Evolutionary conservation across 2,113 vertebrate species (phyloP).

Genomic region (Oncorhynchus gorbuscha): DNA sequence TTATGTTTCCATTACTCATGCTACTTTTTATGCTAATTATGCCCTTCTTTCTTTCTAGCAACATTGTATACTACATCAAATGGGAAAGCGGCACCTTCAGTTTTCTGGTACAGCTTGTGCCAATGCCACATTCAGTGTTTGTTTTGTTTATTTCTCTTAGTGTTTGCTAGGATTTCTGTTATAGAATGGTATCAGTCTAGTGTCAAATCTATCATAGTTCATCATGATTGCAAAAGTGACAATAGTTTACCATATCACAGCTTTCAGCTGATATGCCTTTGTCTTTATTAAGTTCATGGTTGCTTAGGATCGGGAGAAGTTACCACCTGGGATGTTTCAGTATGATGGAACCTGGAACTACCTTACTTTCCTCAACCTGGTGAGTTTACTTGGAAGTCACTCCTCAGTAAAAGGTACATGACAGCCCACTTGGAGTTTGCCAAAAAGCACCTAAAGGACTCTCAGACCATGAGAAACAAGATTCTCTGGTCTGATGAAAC

Average conservation of each 20-base stretch:
- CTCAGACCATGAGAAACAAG: too few species aligned
- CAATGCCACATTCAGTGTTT: not conserved
- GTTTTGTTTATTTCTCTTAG: constrained; percentile 2
- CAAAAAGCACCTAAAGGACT: too few species aligned
- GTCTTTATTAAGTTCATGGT: constrained; percentile 53
- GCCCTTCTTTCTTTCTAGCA: not conserved
- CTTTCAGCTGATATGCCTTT: constrained; percentile 70
- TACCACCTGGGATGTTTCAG: constrained; percentile 71
- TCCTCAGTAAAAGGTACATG: too few species aligned
- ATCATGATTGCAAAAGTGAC: constrained; percentile 49
- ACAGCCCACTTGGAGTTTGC: too few species aligned
- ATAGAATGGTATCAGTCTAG: too few species aligned
- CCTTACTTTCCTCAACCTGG: constrained; percentile 77
- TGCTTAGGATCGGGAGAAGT: constrained; percentile 56
- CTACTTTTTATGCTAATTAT: too few species aligned
- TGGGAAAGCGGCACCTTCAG: not conserved
- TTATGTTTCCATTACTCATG: too few species aligned
- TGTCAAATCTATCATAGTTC: not conserved
- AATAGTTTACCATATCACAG: constrained; percentile 56
- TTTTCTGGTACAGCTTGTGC: not conserved
- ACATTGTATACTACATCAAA: not conserved
- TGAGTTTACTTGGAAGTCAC: constrained; percentile 36
- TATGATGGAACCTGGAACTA: constrained; percentile 72
- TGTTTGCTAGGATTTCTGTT: not conserved
- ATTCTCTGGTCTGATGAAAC: too few species aligned